These are phyloP conservation scores for Noctua janthe DNA, from an alignment of 2,888 invertebrate species.

Conservation along the genomic window DNA sequence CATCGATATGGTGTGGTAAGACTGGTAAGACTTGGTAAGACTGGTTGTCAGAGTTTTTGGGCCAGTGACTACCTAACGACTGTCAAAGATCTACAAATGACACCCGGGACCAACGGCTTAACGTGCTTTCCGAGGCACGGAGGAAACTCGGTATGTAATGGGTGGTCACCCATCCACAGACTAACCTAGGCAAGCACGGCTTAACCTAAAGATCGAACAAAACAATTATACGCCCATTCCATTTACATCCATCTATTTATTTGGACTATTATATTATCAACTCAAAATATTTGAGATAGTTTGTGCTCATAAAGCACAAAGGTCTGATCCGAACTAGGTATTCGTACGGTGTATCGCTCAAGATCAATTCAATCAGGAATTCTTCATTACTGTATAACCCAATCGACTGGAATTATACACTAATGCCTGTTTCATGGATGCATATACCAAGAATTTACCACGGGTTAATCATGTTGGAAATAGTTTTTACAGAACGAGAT, in stretches of 20 bases:
- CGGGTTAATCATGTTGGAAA: not conserved
- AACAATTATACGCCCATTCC: not conserved
- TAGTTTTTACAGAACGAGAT: too few species aligned
- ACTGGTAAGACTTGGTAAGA: too few species aligned
- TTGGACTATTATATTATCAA: not conserved
- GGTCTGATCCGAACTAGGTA: slow-evolving; percentile 3
- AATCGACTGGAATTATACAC: slow-evolving; percentile 10
- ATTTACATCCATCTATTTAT: not conserved
- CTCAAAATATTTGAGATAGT: slow-evolving; percentile 11
- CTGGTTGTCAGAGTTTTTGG: too few species aligned
- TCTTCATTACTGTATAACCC: slow-evolving; percentile 26
- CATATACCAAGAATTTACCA: not conserved
- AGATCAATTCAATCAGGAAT: slow-evolving; percentile 32
- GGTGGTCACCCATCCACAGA: too few species aligned
- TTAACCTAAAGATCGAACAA: too few species aligned
- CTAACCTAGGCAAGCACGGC: too few species aligned
- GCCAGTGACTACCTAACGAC: too few species aligned
- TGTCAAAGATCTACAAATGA: too few species aligned
- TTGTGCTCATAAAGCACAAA: slow-evolving; percentile 24
- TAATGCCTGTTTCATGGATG: not conserved
- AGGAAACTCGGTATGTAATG: too few species aligned
- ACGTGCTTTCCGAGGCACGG: too few species aligned
- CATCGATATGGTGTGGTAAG: too few species aligned
- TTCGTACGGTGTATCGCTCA: not conserved
- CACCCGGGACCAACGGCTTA: too few species aligned